These are phyloP conservation scores for Anoplius nigerrimus DNA, from an alignment of 2,888 invertebrate species.

Conservation along the genomic window DNA sequence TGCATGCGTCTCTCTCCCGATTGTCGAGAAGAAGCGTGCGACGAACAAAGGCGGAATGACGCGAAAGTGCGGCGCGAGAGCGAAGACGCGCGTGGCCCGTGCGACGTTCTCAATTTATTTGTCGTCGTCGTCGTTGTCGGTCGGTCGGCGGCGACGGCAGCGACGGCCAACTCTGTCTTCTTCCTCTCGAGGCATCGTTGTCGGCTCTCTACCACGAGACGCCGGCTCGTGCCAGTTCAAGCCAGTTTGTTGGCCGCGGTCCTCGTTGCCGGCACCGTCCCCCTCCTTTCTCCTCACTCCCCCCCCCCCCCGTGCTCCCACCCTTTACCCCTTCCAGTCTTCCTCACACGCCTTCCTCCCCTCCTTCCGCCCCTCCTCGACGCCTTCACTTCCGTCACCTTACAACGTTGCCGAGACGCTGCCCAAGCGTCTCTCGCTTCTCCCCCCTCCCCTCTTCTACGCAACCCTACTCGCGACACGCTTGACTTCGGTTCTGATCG, in stretches of 20 bases:
- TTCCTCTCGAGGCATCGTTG: slow-evolving; percentile 36
- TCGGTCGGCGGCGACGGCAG: slow-evolving; percentile 2
- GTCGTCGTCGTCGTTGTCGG: too few species aligned
- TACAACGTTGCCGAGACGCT: neutral
- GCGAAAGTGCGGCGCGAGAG: slow-evolving; percentile 25
- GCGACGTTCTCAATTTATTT: slow-evolving; percentile 56
- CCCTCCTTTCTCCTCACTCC: slow-evolving; percentile 7
- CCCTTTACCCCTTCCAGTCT: neutral
- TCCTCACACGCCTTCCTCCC: neutral
- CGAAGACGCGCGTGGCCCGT: slow-evolving; percentile 44
- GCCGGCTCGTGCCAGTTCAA: slow-evolving; percentile 67
- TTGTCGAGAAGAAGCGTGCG: neutral
- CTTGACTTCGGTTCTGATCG: too few species aligned
- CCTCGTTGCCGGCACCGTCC: slow-evolving; percentile 16
- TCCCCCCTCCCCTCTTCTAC: too few species aligned
- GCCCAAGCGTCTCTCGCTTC: neutral
- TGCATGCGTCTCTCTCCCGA: too few species aligned
- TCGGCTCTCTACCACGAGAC: slow-evolving; percentile 47
- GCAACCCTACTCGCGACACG: too few species aligned
- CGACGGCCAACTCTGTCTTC: slow-evolving; percentile 17
- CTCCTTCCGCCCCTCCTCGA: too few species aligned
- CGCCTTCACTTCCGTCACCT: slow-evolving; percentile 5
- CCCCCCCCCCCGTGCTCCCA: neutral
- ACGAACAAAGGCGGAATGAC: neutral
- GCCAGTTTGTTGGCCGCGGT: slow-evolving; percentile 62